A percentile compares a stretch with the other conserved stretches of the same genome.
Conservation (phyloP, 2,888 invertebrate species). For the Luffia ferchaultella region DNA sequence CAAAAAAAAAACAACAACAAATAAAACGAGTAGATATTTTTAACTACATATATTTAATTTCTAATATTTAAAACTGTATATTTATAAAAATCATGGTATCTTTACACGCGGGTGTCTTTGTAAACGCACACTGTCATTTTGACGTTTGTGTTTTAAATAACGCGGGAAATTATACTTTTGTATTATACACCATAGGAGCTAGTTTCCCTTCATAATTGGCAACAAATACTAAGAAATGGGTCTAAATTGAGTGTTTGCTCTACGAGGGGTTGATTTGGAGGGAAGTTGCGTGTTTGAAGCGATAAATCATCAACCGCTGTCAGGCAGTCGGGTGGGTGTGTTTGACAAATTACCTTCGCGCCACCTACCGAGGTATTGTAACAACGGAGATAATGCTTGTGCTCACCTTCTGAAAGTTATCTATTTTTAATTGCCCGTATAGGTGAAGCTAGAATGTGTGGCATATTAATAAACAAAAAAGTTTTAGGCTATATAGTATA, state of each 20-base stretch:
- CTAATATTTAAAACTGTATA: too few species aligned
- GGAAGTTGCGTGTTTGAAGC: conserved; percentile 44
- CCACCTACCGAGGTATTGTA: conserved; percentile 30
- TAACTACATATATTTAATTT: too few species aligned
- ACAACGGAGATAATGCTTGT: background rate
- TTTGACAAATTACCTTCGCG: conserved; percentile 54
- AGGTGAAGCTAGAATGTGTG: too few species aligned
- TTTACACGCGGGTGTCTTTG: too few species aligned
- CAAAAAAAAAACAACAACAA: too few species aligned
- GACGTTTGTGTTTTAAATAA: conserved; percentile 26
- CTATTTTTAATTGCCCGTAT: too few species aligned
- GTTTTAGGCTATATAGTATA: too few species aligned
- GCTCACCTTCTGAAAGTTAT: too few species aligned
- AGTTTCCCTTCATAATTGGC: conserved; percentile 23
- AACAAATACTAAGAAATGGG: background rate
- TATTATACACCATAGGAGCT: conserved; percentile 30
- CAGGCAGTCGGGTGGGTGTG: conserved; percentile 40
- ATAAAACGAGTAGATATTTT: too few species aligned
- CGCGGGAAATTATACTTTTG: conserved; percentile 44
- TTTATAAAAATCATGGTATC: too few species aligned
- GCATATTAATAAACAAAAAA: too few species aligned
- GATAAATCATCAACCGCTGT: conserved; percentile 56
- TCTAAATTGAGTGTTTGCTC: conserved; percentile 44
- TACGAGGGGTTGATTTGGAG: conserved; percentile 48
- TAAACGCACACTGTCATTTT: too few species aligned